phyloP scores from a whole-genome alignment of 2,888 invertebrate species.

The Ephialtes manifestator region DNA sequence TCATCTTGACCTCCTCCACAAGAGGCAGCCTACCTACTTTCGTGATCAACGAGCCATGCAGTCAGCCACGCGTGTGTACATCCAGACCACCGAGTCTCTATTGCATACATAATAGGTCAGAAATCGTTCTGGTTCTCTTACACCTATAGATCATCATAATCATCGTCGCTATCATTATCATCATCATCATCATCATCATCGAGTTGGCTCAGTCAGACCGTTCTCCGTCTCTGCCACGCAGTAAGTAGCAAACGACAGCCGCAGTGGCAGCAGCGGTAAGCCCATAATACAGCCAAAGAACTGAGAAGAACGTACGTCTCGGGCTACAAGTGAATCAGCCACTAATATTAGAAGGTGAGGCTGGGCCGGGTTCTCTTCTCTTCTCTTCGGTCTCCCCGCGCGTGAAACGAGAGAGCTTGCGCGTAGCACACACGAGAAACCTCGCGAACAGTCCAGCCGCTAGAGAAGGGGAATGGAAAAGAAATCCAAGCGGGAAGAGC shows the following conservation, averaged over 20 bases:
- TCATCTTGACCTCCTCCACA: constrained; percentile 65
- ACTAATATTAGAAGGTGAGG: constrained; percentile 82
- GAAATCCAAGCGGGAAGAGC: constrained; percentile 38
- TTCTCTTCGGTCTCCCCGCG: constrained; percentile 32
- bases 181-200: constrained; percentile 37
- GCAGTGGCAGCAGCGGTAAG: constrained; percentile 35
- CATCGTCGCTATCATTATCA: constrained; percentile 27
- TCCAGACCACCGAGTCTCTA: neutral
- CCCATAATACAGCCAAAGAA: constrained; percentile 41
- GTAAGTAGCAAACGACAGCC: constrained; percentile 12
- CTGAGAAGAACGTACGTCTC: constrained; percentile 65
- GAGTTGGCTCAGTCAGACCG: constrained; percentile 47
- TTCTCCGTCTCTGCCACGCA: constrained; percentile 26
- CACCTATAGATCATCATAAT: constrained; percentile 30
- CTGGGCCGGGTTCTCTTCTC: constrained; percentile 71
- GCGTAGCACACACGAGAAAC: constrained; percentile 23
- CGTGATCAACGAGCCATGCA: constrained; percentile 41
- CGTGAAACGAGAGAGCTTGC: constrained; percentile 30
- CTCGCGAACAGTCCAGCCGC: neutral
- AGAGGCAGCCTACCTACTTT: constrained; percentile 65
- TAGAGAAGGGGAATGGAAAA: constrained; percentile 30
- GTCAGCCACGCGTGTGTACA: neutral
- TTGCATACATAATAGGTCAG: neutral
- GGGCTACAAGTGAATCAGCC: constrained; percentile 79
- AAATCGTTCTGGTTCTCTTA: neutral